Base-by-base conservation (phyloP, 2,888 invertebrate genomes). In the Cataglyphis cursor region DNA sequence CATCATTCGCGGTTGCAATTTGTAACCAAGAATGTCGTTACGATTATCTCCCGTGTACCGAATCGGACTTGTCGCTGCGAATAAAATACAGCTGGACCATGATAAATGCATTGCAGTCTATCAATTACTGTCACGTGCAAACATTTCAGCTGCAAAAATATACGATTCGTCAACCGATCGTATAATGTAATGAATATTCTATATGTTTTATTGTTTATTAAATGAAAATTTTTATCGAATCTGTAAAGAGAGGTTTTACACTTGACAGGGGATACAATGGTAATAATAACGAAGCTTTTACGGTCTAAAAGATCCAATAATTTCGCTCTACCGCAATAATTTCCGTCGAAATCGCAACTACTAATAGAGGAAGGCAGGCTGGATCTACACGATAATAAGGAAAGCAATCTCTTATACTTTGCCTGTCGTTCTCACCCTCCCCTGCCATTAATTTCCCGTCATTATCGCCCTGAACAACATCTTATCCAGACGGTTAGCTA, bases 361-460 rank as follows among this genome's bases (percentile, higher is more conserved):
- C 70, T 83, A 85, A 88, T 70, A 65, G 51, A 44, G 57, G 72
- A 65, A 81, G 85, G 76, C 70, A 83, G 59, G 72, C 85, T 89
- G 76, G 87, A 88, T 88, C 87, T 87, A 82, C 78, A 82, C 83
- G 65, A 62, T 89, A 89, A 89, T 88, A 85, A 89, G 88, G 81
- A 85, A 86, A 87, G 88, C 85, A 84, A 87, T 90, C 87, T 87
- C 84, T 88, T 90, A 73, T 83, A 85, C 82, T 82, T 70, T 48
- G 65, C 82, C 61, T 74, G 65, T 21, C 80, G 64, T 87, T 80
- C 81, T 72, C 82, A 70, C 66, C 62, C 74, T 61, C 82, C 57
- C 81, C 65, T 76, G 81, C 72, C 87, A 88, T 89, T 88, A 87
- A 90, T 88, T 89, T 87, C 87, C 88, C 74, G 82, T 48, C 80